Evolutionary conservation across 1,140 invertebrate genomes (phyloP).

Genomic region (Pygmarrhopalites habei): DNA sequence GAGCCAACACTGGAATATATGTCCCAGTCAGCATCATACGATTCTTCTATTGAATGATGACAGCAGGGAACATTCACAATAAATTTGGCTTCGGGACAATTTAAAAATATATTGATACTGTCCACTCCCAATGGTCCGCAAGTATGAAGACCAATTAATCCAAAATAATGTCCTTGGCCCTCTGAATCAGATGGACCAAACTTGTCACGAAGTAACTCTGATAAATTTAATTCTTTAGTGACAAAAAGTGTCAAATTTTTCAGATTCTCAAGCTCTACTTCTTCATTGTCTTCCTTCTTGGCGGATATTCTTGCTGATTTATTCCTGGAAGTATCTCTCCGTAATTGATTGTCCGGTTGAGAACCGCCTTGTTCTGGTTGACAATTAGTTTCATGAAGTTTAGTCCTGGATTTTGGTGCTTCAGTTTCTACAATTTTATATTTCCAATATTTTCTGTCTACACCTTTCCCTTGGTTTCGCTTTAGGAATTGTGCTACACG

Average conservation of each 20-base stretch:
- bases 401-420: no score
- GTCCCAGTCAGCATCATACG: slow-evolving; percentile 7
- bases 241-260: slow-evolving; percentile 21
- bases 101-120: slow-evolving; percentile 63
- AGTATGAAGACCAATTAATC: slow-evolving; percentile 73
- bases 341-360: no score
- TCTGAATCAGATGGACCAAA: neutral
- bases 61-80: slow-evolving; percentile 82
- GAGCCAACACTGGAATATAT: slow-evolving; percentile 27
- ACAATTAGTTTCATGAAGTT: no score
- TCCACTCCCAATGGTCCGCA: slow-evolving; percentile 76
- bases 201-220: neutral
- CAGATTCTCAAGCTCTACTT: slow-evolving; percentile 13
- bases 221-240: slow-evolving; percentile 17
- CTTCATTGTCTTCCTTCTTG: no score
- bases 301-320: no score
- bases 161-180: slow-evolving; percentile 41
- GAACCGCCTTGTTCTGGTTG: no score
- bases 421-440: no score
- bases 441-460: no score
- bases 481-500: no score
- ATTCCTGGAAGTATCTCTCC: no score
- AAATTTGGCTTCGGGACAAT: slow-evolving; percentile 48
- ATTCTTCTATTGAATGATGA: slow-evolving; percentile 73
- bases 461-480: no score